These are phyloP conservation scores for Ophonus ardosiacus DNA, from an alignment of 2,888 invertebrate genomes.

Conservation along the genomic window DNA sequence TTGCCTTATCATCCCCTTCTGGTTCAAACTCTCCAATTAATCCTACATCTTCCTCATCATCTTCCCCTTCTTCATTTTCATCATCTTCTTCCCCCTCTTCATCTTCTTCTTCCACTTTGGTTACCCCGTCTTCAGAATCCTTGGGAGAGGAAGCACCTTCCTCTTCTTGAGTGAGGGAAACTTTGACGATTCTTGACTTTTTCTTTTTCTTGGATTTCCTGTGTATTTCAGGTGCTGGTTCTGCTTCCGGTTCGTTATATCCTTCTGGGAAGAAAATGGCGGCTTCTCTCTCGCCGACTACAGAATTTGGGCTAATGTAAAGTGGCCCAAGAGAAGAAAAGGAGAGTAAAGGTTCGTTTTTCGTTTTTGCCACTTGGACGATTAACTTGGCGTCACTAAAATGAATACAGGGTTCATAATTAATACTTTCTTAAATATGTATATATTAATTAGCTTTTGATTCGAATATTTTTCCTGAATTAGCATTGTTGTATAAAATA, in stretches of 20 bases:
- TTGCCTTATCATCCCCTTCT: conserved; percentile 58
- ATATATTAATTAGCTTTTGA: too few relatives aligned
- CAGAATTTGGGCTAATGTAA: conserved; percentile 83
- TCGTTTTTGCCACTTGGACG: conserved; percentile 82
- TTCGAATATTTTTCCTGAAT: too few relatives aligned
- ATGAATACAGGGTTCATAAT: too few relatives aligned
- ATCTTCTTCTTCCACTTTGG: conserved; percentile 70
- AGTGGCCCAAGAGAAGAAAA: conserved; percentile 83
- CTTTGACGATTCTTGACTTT: conserved; percentile 60
- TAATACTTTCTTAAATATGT: too few relatives aligned
- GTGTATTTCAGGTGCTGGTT: conserved; percentile 69
- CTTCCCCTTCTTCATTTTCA: conserved; percentile 70
- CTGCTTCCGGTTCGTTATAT: conserved; percentile 78
- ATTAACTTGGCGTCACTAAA: conserved; percentile 83
- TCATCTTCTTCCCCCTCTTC: conserved; percentile 72
- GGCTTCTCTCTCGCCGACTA: conserved; percentile 81
- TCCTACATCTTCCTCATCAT: conserved; percentile 65
- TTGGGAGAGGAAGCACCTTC: conserved; percentile 65
- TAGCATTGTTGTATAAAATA: too few relatives aligned
- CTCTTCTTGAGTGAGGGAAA: conserved; percentile 60
- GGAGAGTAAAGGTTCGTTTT: conserved; percentile 81
- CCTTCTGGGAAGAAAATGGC: conserved; percentile 83
- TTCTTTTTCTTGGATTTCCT: conserved; percentile 77
- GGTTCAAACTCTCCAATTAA: conserved; percentile 67
- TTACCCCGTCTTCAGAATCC: conserved; percentile 72